These are phyloP conservation scores for Dolichopus griseipennis DNA, from an alignment of 2,888 invertebrate species.

Conservation along the genomic window DNA sequence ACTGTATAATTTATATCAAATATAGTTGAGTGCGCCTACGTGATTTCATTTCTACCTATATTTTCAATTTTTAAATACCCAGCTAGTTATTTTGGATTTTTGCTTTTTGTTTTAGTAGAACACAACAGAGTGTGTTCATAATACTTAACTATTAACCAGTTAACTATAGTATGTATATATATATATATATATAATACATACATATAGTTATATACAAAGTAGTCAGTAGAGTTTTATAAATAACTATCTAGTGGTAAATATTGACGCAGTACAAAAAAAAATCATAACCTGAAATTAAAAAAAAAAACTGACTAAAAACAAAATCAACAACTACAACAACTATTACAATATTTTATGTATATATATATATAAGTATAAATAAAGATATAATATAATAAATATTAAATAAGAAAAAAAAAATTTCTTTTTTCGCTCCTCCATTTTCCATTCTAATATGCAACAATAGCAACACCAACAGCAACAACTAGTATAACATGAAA, in stretches of 20 bases:
- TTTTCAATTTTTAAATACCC: background rate
- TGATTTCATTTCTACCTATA: conserved; percentile 2
- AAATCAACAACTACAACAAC: background rate
- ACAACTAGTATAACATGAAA: background rate
- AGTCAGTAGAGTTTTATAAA: background rate
- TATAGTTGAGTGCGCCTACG: conserved; percentile 1
- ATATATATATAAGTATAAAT: too few species aligned
- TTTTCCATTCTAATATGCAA: background rate
- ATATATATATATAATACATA: background rate
- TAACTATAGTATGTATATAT: background rate
- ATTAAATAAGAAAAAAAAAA: background rate
- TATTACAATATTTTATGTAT: background rate
- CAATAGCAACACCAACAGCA: background rate
- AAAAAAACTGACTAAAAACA: background rate
- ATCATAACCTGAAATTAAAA: too few species aligned
- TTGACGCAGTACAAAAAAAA: background rate
- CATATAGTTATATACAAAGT: background rate
- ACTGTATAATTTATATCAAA: background rate
- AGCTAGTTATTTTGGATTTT: too few species aligned
- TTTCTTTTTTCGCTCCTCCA: background rate
- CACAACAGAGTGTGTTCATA: background rate
- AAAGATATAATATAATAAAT: too few species aligned
- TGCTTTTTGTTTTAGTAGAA: background rate
- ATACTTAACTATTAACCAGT: too few species aligned
- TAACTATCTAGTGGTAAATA: background rate